Percentiles rank a stretch among this genome's conserved stretches.
phyloP scores from a whole-genome alignment of 1,140 invertebrate species.

The Pteromalus puparum region DNA sequence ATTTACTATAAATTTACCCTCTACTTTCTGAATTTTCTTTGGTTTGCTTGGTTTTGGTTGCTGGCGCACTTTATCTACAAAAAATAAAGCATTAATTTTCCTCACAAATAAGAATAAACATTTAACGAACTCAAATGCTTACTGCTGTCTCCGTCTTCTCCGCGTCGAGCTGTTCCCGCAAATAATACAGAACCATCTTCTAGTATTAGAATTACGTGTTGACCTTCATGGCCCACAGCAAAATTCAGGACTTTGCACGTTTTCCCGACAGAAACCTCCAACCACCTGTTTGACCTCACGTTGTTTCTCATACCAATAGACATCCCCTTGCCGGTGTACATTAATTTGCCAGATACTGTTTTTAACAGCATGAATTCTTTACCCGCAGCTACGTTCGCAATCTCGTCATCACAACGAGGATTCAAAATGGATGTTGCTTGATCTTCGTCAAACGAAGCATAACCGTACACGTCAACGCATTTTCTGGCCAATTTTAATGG shows the following conservation, averaged over 20 bases:
- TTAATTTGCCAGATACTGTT: slow-evolving; percentile 86
- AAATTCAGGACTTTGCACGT: slow-evolving; percentile 85
- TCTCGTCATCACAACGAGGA: slow-evolving; percentile 82
- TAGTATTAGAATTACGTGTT: slow-evolving; percentile 90
- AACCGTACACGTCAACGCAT: slow-evolving; percentile 86
- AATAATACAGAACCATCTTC: slow-evolving; percentile 94
- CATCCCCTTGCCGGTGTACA: slow-evolving; percentile 87
- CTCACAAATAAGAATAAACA: slow-evolving; percentile 4
- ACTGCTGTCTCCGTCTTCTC: slow-evolving; percentile 92
- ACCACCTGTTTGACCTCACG: slow-evolving; percentile 81
- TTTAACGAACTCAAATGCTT: slow-evolving; percentile 54
- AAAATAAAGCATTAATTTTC: slow-evolving; percentile 37
- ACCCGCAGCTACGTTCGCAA: slow-evolving; percentile 81
- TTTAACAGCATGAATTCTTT: slow-evolving; percentile 91
- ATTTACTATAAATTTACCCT: slow-evolving; percentile 87
- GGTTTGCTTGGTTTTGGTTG: slow-evolving; percentile 94
- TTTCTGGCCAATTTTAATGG: slow-evolving; percentile 88
- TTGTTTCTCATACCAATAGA: slow-evolving; percentile 84
- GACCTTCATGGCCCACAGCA: slow-evolving; percentile 94
- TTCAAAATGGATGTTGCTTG: slow-evolving; percentile 73
- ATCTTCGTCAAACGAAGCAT: slow-evolving; percentile 83
- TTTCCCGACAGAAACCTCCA: slow-evolving; percentile 86
- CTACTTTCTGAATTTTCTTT: slow-evolving; percentile 94
- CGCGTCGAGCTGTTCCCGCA: slow-evolving; percentile 91
- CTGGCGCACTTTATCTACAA: slow-evolving; percentile 83